Percentiles rank a stretch among this genome's conserved stretches.
Conservation (phyloP, 1,140 invertebrate genomes). For the Cydia amplana region DNA sequence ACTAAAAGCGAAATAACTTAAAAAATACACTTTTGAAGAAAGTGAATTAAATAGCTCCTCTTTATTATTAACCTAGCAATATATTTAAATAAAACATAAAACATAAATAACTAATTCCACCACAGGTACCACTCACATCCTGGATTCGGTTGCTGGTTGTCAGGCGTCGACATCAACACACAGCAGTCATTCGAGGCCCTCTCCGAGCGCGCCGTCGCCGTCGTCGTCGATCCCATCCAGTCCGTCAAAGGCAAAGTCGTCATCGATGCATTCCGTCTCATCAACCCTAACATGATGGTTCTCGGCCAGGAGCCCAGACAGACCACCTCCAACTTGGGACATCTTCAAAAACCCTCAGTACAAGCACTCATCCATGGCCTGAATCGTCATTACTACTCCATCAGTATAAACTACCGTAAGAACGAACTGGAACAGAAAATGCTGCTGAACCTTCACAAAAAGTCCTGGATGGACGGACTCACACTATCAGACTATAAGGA, state of each 20-base stretch:
- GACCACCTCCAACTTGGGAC: slow-evolving; percentile 99
- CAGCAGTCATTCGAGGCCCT: slow-evolving; percentile 99
- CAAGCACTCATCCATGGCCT: slow-evolving; percentile 99
- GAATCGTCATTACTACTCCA: slow-evolving; percentile 99
- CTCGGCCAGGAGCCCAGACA: slow-evolving; percentile 98
- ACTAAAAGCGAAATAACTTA: too few relatives aligned
- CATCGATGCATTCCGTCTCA: slow-evolving; percentile 96
- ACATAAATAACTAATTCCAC: neutral
- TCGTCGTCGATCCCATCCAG: slow-evolving; percentile 99
- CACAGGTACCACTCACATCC: slow-evolving; percentile 97
- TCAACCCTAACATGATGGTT: slow-evolving; percentile 99
- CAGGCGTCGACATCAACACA: slow-evolving; percentile 99
- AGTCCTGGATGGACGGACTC: slow-evolving; percentile 99
- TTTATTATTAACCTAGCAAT: neutral
- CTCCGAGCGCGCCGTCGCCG: slow-evolving; percentile 98
- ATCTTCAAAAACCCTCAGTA: slow-evolving; percentile 99
- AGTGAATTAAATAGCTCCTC: neutral
- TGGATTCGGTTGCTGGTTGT: slow-evolving; percentile 99
- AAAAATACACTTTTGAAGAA: too few relatives aligned
- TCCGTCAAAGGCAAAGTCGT: slow-evolving; percentile 99
- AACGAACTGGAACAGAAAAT: slow-evolving; percentile 99
- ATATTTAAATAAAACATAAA: neutral
- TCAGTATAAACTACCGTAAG: slow-evolving; percentile 99
- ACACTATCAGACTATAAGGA: slow-evolving; percentile 96
- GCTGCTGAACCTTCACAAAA: slow-evolving; percentile 99